Evolutionary conservation across 2,797 vertebrate species (phyloP).

Genomic region (Hydrolagus colliei): DNA sequence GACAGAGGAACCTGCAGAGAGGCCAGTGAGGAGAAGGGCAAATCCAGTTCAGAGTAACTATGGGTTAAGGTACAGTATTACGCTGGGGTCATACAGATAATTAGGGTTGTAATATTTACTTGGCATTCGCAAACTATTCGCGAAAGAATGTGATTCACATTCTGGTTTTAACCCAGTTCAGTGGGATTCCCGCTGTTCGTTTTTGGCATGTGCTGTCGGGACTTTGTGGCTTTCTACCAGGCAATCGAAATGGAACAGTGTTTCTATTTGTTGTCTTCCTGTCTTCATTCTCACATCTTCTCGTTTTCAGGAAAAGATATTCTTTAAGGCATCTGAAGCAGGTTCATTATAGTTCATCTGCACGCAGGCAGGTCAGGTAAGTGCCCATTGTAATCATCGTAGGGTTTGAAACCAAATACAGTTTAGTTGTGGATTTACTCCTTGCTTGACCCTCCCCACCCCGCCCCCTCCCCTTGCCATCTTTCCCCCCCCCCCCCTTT

Average conservation of each 20-base stretch:
- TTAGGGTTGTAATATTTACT: not conserved
- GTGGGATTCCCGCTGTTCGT: too few relatives aligned
- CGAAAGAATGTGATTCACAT: too few relatives aligned
- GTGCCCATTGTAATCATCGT: not conserved
- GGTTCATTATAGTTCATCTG: not conserved
- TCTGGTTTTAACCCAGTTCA: too few relatives aligned
- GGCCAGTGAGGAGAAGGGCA: too few relatives aligned
- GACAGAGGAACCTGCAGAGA: not conserved
- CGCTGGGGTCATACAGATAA: not conserved
- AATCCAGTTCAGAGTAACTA: not conserved
- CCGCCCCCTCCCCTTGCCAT: too few relatives aligned
- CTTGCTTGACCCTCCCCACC: too few relatives aligned
- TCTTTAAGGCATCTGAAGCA: not conserved
- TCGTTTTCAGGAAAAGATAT: not conserved
- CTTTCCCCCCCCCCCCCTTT: too few relatives aligned
- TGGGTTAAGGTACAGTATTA: not conserved
- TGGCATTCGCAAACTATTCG: too few relatives aligned
- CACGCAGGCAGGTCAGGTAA: not conserved
- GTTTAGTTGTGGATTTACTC: too few relatives aligned
- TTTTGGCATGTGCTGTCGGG: too few relatives aligned
- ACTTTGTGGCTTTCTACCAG: too few relatives aligned
- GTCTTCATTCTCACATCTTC: not conserved
- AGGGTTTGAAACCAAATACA: too few relatives aligned
- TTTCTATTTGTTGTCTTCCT: not conserved
- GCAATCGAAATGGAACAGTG: not conserved